Base-by-base conservation (phyloP, 2,888 invertebrate genomes). In the Siphonodentalium dalli region DNA sequence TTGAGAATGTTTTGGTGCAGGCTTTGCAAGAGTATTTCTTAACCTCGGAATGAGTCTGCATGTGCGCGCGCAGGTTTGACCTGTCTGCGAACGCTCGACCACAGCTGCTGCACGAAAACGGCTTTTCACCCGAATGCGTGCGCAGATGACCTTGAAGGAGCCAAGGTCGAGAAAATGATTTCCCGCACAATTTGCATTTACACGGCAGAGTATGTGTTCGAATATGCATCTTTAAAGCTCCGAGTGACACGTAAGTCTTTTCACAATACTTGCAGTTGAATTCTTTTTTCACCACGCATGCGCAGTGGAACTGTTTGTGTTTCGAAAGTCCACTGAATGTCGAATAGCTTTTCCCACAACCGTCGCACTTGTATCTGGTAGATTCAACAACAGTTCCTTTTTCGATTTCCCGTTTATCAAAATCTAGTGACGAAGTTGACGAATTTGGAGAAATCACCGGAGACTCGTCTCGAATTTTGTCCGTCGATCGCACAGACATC, bases 151-250 rank as follows among this genome's bases (percentile, higher is more conserved):
- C 97, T 83, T 98, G 97, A 21, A 98, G 87, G 44, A 98, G 84
- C 97, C 97, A 98, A 3, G 97, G 97, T 13, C 97, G 86, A 27
- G 94, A 94, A 85, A 98, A 98, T 4, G 96, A 94, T 79, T 98
- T 98, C 27, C 96, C 96, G 79, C 97, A 98, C 37, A 95, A 85
- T 69, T 91, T 90, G 76, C 98, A 98, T 83, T 95, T 95, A 86
- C 96, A 97, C 13, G 97, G 97, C 71, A 97, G 83, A 2, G 97
- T 98, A 83, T 98, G 98, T 4, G 97, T 98, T 62, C 97, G 87
- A 69, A 97, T 97, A 84, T 98, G 98, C 97, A 98, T 98, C 83
- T 98, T 98, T 13, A 98, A 85, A 0, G 97, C 97, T 1, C 97
- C 97, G 63, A 96, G 84, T 0, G 93, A 93, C 13, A 92, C 91